A percentile compares a stretch with the other conserved stretches of the same genome.
phyloP scores from a whole-genome alignment of 2,888 invertebrate genomes.

The Neoaliturus tenellus region DNA sequence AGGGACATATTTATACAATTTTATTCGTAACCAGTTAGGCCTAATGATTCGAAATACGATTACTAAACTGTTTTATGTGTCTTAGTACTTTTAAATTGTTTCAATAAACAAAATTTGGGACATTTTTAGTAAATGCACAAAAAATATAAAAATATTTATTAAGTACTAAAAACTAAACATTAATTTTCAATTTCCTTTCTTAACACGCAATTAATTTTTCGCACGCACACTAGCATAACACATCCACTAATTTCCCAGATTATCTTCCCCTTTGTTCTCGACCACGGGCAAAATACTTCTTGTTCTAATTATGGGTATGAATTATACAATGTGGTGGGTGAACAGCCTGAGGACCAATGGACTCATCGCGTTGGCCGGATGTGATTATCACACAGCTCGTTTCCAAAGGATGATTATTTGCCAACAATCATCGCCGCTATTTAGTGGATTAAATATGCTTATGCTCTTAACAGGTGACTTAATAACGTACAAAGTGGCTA shows the following conservation, averaged over 20 bases:
- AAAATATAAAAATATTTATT: too few species aligned
- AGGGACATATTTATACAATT: too few species aligned
- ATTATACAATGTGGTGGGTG: background rate
- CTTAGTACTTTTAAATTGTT: too few species aligned
- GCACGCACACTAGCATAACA: background rate
- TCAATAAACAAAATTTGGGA: too few species aligned
- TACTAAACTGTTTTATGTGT: too few species aligned
- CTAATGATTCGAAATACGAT: too few species aligned
- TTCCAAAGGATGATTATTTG: conserved; percentile 6
- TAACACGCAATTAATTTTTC: background rate
- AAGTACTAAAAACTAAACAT: too few species aligned
- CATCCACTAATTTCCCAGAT: background rate
- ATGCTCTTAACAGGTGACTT: background rate
- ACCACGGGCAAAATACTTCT: background rate
- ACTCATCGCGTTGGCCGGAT: background rate
- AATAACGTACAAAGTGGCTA: background rate
- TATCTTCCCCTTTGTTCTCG: background rate
- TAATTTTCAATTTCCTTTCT: too few species aligned
- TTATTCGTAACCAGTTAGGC: too few species aligned
- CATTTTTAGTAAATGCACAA: too few species aligned
- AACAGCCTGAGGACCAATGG: background rate
- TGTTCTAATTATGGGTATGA: background rate
- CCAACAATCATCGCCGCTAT: background rate
- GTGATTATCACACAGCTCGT: background rate
- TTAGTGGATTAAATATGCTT: background rate